Evolutionary conservation across 2,888 invertebrate species (phyloP).

Genomic region (Euphydryas editha): DNA sequence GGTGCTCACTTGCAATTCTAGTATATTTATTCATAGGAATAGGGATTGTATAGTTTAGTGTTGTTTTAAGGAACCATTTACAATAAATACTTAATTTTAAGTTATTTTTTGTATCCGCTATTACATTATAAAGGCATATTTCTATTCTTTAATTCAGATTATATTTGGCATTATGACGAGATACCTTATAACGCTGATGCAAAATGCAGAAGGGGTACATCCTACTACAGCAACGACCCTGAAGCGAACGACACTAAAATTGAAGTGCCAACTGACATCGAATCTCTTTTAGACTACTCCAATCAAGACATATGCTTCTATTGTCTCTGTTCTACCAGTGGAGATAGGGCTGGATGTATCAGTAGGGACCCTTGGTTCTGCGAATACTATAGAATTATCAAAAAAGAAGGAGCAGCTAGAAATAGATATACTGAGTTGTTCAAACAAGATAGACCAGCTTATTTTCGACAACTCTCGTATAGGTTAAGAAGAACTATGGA

Average conservation of each 20-base stretch:
- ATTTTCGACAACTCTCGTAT: conserved; percentile 65
- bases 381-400: conserved; percentile 57
- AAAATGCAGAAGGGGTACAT: conserved; percentile 59
- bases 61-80: background rate
- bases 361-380: conserved; percentile 60
- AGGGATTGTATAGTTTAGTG: background rate
- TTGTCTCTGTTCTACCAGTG: conserved; percentile 64
- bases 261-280: conserved; percentile 52
- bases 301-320: conserved; percentile 56
- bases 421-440: conserved; percentile 56
- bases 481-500: conserved; percentile 73
- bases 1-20: background rate
- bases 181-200: conserved; percentile 64
- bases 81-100: background rate
- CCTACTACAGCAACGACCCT: conserved; percentile 68
- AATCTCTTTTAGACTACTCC: conserved; percentile 58
- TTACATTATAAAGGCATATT: background rate
- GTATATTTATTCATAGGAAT: background rate
- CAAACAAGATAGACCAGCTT: conserved; percentile 63
- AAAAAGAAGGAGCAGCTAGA: conserved; percentile 46
- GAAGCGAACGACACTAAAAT: conserved; percentile 62
- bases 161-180: conserved; percentile 74
- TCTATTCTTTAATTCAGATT: conserved; percentile 52
- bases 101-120: background rate
- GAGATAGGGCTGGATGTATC: conserved; percentile 55